A percentile compares a stretch with the other conserved stretches of the same genome.
Conservation (phyloP, 2,797 vertebrate species). For the Sebastes baramenuke region DNA sequence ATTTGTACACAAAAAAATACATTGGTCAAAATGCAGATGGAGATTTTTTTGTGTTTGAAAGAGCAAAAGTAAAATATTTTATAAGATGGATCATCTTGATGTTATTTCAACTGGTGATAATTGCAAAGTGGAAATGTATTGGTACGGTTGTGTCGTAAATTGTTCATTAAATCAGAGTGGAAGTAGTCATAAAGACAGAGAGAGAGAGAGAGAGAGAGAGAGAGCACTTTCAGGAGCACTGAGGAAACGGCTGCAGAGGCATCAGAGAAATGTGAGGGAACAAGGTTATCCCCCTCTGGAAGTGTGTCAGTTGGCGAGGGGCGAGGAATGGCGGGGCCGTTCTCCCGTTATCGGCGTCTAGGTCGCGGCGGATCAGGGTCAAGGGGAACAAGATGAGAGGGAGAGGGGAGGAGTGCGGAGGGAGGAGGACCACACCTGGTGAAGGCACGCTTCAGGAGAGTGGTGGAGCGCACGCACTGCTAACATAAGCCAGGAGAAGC, state of each 20-base stretch:
- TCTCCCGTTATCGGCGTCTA: constrained; percentile 68
- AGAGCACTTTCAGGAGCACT: constrained; percentile 18
- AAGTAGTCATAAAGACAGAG: not conserved
- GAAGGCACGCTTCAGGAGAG: constrained; percentile 86
- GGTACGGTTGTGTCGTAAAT: not conserved
- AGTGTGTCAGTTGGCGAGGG: constrained; percentile 73
- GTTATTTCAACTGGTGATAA: not conserved
- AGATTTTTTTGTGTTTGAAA: not conserved
- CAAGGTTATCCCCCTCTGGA: constrained; percentile 76
- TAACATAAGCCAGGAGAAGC: constrained; percentile 43
- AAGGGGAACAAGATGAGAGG: constrained; percentile 79
- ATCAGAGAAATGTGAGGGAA: constrained; percentile 63
- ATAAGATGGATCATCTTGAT: not conserved
- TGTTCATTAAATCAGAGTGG: not conserved
- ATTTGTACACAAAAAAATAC: not conserved
- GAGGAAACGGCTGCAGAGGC: constrained; percentile 49
- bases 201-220: not conserved
- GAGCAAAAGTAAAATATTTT: not conserved
- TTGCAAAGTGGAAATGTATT: not conserved
- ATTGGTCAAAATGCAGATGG: not conserved
- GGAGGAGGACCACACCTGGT: constrained; percentile 77
- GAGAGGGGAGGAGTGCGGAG: not conserved
- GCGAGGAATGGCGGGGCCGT: constrained; percentile 70
- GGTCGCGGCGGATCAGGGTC: constrained; percentile 75
- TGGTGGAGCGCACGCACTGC: constrained; percentile 44